Conservation (phyloP, 2,888 invertebrate species). For the Drosophila paucipuncta region DNA sequence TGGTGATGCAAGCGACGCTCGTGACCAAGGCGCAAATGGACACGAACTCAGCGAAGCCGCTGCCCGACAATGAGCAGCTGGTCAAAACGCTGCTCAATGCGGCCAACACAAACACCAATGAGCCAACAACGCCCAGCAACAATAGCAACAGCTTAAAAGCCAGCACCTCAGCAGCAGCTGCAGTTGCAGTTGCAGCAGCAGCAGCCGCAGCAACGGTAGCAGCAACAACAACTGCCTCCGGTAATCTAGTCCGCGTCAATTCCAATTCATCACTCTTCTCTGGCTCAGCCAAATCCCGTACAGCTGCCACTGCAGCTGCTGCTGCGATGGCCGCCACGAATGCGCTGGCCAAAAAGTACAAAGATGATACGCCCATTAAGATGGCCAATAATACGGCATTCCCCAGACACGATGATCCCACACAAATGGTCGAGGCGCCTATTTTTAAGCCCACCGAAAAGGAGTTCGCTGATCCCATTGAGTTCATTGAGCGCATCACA, state of each 20-base stretch:
- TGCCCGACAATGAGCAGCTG: constrained; percentile 85
- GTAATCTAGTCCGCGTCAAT: constrained; percentile 82
- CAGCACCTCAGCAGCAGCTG: constrained; percentile 67
- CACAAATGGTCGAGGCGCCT: constrained; percentile 90
- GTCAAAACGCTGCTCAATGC: constrained; percentile 83
- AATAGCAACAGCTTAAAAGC: constrained; percentile 54
- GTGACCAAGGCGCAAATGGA: constrained; percentile 88
- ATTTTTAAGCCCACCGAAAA: constrained; percentile 92
- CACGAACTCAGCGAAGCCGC: constrained; percentile 82
- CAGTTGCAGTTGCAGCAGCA: constrained; percentile 35
- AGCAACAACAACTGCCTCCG: constrained; percentile 33
- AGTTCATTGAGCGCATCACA: constrained; percentile 93
- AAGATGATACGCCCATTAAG: constrained; percentile 84
- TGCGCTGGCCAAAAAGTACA: constrained; percentile 84
- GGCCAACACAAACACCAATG: constrained; percentile 47
- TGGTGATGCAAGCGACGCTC: constrained; percentile 88
- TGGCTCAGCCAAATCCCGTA: constrained; percentile 84
- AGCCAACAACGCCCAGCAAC: constrained; percentile 26
- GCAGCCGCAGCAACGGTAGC: constrained; percentile 25
- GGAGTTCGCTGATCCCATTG: constrained; percentile 94
- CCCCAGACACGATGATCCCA: constrained; percentile 85
- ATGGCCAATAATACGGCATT: constrained; percentile 86
- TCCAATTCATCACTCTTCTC: constrained; percentile 85
- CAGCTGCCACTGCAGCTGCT: constrained; percentile 52
- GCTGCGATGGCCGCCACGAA: constrained; percentile 40